Evolutionary conservation across 2,113 vertebrate species (phyloP).

Genomic region (Halichoeres trimaculatus): DNA sequence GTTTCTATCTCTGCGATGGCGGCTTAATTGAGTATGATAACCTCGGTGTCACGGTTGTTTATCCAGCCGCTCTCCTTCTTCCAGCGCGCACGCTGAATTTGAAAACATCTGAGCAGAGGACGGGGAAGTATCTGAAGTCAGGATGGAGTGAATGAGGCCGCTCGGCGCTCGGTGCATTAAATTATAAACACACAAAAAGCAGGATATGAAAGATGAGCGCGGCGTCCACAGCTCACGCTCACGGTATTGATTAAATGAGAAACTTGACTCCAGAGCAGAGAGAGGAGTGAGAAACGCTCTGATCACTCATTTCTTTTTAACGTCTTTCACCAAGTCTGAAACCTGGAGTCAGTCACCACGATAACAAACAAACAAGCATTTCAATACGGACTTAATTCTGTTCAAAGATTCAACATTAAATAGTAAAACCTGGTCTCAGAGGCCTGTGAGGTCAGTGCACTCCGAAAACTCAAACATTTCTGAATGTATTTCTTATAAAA

Average conservation of each 20-base stretch:
- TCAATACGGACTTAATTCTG: not conserved
- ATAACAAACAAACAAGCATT: not conserved
- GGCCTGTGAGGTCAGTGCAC: too few species aligned
- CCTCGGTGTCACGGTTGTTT: constrained; percentile 60
- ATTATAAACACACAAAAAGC: not conserved
- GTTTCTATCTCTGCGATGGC: constrained; percentile 28
- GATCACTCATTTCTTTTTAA: too few species aligned
- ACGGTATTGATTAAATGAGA: not conserved
- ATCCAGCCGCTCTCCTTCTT: constrained; percentile 46
- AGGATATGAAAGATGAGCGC: not conserved
- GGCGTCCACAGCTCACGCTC: not conserved
- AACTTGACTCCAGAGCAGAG: not conserved
- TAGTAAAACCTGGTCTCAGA: too few species aligned
- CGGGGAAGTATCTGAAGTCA: constrained; percentile 20
- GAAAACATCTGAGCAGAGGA: constrained; percentile 33
- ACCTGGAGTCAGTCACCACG: not conserved
- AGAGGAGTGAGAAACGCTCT: not conserved
- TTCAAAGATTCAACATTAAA: too few species aligned
- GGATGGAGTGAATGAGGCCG: constrained; percentile 3
- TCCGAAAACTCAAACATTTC: too few species aligned
- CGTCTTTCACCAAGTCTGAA: not conserved
- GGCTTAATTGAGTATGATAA: constrained; percentile 65
- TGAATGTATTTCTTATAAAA: too few species aligned
- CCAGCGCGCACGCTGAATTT: constrained; percentile 21
- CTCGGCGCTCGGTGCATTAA: not conserved